Evolutionary conservation across 2,113 vertebrate genomes (phyloP).

Genomic region (Corythornis vintsioides): DNA sequence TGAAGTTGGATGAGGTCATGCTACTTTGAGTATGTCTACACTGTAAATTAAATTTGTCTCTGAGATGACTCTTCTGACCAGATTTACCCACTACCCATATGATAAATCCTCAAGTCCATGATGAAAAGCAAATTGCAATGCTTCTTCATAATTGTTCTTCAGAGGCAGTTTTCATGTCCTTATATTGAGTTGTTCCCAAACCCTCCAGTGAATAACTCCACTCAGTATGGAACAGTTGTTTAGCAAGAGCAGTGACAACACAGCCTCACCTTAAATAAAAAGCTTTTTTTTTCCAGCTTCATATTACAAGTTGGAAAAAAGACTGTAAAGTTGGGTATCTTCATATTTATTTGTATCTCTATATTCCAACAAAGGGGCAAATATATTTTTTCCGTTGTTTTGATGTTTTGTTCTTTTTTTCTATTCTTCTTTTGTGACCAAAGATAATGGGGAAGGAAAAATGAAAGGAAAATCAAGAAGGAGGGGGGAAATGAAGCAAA

Average conservation of each 20-base stretch:
- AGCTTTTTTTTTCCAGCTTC: not conserved
- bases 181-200: not conserved
- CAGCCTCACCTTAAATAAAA: not conserved
- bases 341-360: not conserved
- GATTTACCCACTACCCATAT: conserved; percentile 7
- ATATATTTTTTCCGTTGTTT: not conserved
- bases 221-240: not conserved
- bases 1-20: conserved; percentile 54
- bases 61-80: conserved; percentile 17
- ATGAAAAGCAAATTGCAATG: conserved; percentile 13
- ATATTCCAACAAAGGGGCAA: not conserved
- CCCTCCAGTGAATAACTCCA: not conserved
- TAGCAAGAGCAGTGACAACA: not conserved
- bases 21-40: conserved; percentile 18
- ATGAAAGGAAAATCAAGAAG: not conserved
- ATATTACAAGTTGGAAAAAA: not conserved
- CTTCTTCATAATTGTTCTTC: not conserved
- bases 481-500: not conserved
- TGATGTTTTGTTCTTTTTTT: not conserved
- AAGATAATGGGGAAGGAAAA: not conserved
- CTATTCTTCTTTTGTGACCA: not conserved
- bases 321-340: not conserved
- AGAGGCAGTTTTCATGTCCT: not conserved
- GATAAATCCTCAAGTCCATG: conserved; percentile 12
- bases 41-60: conserved; percentile 46